A percentile compares a stretch with the other conserved stretches of the same genome.
These are phyloP conservation scores for Vulpes vulpes DNA, from an alignment of 2,113 vertebrate species.

Conservation along the genomic window DNA sequence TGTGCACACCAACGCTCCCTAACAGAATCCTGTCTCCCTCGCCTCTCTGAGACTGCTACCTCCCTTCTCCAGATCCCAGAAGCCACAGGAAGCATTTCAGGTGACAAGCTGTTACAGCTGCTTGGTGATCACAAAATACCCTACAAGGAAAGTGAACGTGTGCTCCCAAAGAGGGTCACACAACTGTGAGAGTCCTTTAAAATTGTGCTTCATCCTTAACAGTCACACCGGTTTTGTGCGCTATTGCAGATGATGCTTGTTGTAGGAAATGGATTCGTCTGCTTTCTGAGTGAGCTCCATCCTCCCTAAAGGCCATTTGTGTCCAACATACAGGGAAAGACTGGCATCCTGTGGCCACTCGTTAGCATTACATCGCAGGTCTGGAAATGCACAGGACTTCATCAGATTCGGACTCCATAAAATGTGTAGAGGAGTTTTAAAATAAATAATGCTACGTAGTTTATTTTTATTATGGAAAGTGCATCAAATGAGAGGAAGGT, in stretches of 20 bases:
- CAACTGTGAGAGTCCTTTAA: accelerated
- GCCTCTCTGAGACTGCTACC: neutral
- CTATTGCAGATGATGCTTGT: neutral
- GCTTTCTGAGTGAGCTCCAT: neutral
- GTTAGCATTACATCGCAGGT: neutral
- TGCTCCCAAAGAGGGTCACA: accelerated
- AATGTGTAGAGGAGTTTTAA: neutral
- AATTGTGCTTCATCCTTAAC: no score
- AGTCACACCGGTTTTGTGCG: neutral
- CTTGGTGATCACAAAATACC: neutral
- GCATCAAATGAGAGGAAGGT: neutral
- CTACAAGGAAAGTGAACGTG: accelerated
- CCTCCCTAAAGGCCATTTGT: neutral
- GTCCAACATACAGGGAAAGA: conserved; percentile 19
- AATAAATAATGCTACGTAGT: neutral
- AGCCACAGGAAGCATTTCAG: neutral
- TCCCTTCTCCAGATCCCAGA: neutral
- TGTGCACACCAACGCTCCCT: no score
- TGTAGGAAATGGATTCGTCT: neutral
- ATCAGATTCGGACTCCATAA: neutral
- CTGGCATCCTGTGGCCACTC: conserved; percentile 66
- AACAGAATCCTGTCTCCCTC: neutral
- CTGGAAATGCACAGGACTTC: neutral
- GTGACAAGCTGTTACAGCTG: neutral
- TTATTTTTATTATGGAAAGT: neutral